Conservation (phyloP, 2,888 invertebrate species). For the Phorcus lineatus region DNA sequence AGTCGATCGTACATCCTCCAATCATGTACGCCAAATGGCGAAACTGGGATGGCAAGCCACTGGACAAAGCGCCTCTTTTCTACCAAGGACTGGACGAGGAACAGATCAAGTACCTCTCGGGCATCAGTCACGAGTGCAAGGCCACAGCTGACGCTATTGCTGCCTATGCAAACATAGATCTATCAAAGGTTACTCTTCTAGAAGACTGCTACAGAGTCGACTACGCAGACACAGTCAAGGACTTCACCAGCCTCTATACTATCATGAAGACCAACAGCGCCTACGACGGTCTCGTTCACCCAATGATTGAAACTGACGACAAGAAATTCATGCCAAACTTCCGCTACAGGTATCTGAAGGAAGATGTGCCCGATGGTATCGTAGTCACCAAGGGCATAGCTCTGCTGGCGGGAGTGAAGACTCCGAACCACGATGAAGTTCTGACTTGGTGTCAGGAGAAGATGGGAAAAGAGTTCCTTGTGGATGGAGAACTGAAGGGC, state of each 20-base stretch:
- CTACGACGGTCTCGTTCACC: slow-evolving; percentile 57
- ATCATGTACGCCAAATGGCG: slow-evolving; percentile 62
- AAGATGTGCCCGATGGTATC: slow-evolving; percentile 62
- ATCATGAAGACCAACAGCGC: slow-evolving; percentile 57
- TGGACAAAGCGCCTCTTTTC: slow-evolving; percentile 56
- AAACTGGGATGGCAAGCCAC: slow-evolving; percentile 57
- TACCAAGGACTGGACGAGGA: slow-evolving; percentile 62
- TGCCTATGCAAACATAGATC: slow-evolving; percentile 45
- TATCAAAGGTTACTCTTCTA: slow-evolving; percentile 52
- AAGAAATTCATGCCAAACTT: slow-evolving; percentile 60
- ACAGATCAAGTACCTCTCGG: slow-evolving; percentile 30
- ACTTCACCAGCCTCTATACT: slow-evolving; percentile 45
- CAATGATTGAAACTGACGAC: slow-evolving; percentile 50
- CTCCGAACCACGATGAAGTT: slow-evolving; percentile 58
- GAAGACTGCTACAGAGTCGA: slow-evolving; percentile 57
- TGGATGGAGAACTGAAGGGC: slow-evolving; percentile 50
- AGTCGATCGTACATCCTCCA: slow-evolving; percentile 62
- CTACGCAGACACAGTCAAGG: slow-evolving; percentile 53
- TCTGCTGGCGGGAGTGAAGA: slow-evolving; percentile 53
- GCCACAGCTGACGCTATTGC: slow-evolving; percentile 52
- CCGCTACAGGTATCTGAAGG: slow-evolving; percentile 56
- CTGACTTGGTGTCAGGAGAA: slow-evolving; percentile 59
- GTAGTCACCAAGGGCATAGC: slow-evolving; percentile 62
- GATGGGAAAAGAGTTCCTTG: slow-evolving; percentile 59
- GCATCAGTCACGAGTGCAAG: slow-evolving; percentile 55